Evolutionary conservation across 2,888 invertebrate genomes (phyloP).

Genomic region (Malthinus flaveolus): DNA sequence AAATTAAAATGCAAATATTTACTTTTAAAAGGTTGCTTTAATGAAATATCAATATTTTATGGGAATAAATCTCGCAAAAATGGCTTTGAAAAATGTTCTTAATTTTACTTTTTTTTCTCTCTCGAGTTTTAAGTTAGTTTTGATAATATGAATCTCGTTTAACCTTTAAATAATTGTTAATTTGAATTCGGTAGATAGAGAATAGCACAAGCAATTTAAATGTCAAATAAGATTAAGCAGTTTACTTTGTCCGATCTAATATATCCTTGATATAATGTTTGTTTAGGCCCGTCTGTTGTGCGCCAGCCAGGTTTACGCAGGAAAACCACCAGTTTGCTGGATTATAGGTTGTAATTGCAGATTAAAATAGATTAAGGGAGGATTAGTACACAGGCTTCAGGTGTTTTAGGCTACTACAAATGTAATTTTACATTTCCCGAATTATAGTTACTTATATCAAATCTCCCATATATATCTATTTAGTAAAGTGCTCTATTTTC

Average conservation of each 20-base stretch:
- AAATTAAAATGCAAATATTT: not conserved
- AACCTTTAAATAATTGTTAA: slow-evolving; percentile 30
- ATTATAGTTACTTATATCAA: not conserved
- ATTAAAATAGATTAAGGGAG: slow-evolving; percentile 32
- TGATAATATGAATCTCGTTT: slow-evolving; percentile 16
- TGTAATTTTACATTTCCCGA: slow-evolving; percentile 20
- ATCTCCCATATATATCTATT: not conserved
- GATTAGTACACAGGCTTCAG: slow-evolving; percentile 30
- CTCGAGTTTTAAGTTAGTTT: not conserved
- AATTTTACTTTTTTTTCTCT: not conserved
- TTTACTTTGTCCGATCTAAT: slow-evolving; percentile 46
- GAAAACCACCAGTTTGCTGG: slow-evolving; percentile 27
- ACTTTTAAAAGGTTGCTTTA: not conserved
- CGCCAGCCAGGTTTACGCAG: slow-evolving; percentile 30
- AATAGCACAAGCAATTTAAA: slow-evolving; percentile 43
- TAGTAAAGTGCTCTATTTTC: not conserved
- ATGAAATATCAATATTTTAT: slow-evolving; percentile 7
- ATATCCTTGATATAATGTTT: slow-evolving; percentile 37
- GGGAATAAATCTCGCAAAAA: too few species aligned
- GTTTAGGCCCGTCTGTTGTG: slow-evolving; percentile 36
- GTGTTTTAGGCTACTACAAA: slow-evolving; percentile 24
- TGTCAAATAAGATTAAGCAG: slow-evolving; percentile 48
- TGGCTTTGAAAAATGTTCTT: not conserved
- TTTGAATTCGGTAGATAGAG: slow-evolving; percentile 28
- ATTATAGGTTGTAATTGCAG: slow-evolving; percentile 35